These are phyloP conservation scores for Ciona savignyi DNA, from an alignment of 23 tunicate species.

Conservation along the genomic window DNA sequence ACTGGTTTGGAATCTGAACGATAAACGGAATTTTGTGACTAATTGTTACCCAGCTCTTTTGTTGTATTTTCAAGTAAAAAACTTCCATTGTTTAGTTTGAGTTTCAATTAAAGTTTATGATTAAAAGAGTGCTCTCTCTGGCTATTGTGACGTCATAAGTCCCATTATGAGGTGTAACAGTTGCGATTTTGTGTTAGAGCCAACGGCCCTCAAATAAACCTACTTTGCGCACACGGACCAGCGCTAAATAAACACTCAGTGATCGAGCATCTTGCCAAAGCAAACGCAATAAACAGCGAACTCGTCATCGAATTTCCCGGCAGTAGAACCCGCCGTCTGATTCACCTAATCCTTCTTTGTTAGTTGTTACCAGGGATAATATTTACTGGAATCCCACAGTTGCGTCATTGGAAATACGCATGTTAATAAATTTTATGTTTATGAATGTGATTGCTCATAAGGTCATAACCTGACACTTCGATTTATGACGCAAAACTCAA, in stretches of 20 bases:
- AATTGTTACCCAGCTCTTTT: too few species aligned
- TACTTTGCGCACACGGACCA: neutral
- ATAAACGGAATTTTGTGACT: too few species aligned
- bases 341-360: neutral
- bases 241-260: neutral
- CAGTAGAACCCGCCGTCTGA: neutral
- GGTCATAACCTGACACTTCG: too few species aligned
- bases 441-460: too few species aligned
- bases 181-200: neutral
- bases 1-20: too few species aligned
- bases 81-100: neutral
- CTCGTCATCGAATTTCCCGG: neutral
- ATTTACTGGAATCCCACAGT: neutral
- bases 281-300: neutral
- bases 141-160: neutral
- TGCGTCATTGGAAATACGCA: neutral
- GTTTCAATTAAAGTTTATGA: neutral
- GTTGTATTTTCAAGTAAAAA: too few species aligned
- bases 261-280: neutral
- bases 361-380: too few species aligned
- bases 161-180: constrained; percentile 6
- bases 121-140: neutral
- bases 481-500: too few species aligned
- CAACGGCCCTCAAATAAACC: constrained; percentile 3
- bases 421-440: too few species aligned